Evolutionary conservation across 2,888 invertebrate species (phyloP), one percentile per base, ranked within the genome.

Genomic region (Penaeus monodon): DNA sequence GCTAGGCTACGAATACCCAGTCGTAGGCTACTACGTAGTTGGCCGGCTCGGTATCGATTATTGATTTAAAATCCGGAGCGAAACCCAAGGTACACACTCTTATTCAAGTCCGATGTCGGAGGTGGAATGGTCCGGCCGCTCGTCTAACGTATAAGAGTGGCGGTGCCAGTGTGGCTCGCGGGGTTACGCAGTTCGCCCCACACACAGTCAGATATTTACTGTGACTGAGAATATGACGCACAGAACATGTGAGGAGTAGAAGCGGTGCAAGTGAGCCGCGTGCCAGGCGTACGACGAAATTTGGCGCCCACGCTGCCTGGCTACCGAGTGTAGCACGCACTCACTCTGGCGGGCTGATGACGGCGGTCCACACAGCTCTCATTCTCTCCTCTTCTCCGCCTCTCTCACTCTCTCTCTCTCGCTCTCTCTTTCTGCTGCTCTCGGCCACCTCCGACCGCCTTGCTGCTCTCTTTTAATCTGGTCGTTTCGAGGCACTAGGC

Each of bases 1-100:
- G 79, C 85, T 85, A 85, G 79, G 85, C 85, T 85, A 85, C 85
- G 74, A 80, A 63, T 85, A 73, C 85, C 79, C 79, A 64, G 70
- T 64, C 63, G 57, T 70, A 70, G 29, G 33, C 81, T 79, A 63
- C 80, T 70, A 68, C 73, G 68, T 66, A 49, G 68, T 84, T 84
- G 57, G 24, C 44, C 64, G 65, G 74, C 74, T 66, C 74, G 63
- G 57, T 29, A 29, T n/a, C 33, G 17, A 66, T 77, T 81, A 82
- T 82, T 29, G 68, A 85, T 79, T 49, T 66, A 29, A 78, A 84
- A 68, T 78, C 38, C 33, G 38, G 70, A n/a, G 68, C 65, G 22
- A 81, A n/a, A 24, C 14, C 38, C 44, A 44, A 22, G 49, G 38
- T 49, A 44, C 77, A 33, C 29, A 33, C 77, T 24, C 44, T 49